Evolutionary conservation across 2,888 invertebrate species (phyloP), one percentile per base, ranked within the genome.

Genomic region (Eucriotettix oculatus): DNA sequence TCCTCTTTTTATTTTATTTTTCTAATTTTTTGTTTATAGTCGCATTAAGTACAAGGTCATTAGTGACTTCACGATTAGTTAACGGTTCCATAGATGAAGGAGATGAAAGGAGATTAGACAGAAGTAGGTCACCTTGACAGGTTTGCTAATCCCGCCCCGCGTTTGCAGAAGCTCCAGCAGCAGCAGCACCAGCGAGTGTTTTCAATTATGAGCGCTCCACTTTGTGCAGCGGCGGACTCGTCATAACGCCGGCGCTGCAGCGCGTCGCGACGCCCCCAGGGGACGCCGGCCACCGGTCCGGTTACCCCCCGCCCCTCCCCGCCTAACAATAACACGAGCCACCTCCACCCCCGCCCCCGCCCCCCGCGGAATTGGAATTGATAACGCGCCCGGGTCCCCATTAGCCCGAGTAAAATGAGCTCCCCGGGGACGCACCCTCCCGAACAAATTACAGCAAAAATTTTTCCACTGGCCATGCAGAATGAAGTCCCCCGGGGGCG

Each of bases 391-490:
- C 55, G 60, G 61, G 63, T 59, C 63, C 60, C 63, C 63, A 63
- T 63, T 63, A 63, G 63, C 63, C 54, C 58, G 61, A 60, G 63
- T 60, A 61, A 63, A 63, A 63, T 63, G 61, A 63, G 61, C 58
- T 63, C 63, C 63, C 61, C 29, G 17, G 63, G 61, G 63, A 61
- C 43, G 56, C 42, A 58, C 60, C 59, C 61, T 60, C 61, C 61
- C 63, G 61, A 59, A 63, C 61, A 63, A 63, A 63, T 63, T 63
- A 63, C 63, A 61, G 63, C 61, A 63, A 63, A 63, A 63, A 63
- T 63, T 58, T 61, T 63, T 60, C 54, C 59, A 42, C 41, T 16
- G 42, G 58, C 54, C 43, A 52, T 54, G 40, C 56, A 16, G 41
- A 9, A 52, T 52, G 16, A 55, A 14, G 16, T 55, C 55, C 41